Conservation (phyloP, 2,113 vertebrate genomes). For the Pundamilia nyererei region DNA sequence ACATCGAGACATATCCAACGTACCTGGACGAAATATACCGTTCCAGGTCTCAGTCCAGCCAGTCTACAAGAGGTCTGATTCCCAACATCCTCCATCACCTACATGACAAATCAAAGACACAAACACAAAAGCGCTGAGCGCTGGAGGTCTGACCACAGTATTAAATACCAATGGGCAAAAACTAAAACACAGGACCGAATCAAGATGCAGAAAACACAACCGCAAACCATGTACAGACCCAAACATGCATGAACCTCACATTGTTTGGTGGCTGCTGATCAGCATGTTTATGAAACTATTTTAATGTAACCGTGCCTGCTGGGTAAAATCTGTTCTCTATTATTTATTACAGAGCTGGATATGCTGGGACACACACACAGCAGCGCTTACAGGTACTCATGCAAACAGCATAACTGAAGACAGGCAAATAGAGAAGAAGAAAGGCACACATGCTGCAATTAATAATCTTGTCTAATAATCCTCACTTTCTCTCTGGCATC, state of each 20-base stretch:
- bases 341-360: slow-evolving; percentile 47
- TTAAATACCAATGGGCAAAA: slow-evolving; percentile 43
- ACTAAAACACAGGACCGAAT: slow-evolving; percentile 12
- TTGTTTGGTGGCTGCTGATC: slow-evolving; percentile 54
- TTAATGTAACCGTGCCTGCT: slow-evolving; percentile 30
- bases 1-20: background rate
- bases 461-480: slow-evolving; percentile 44
- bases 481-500: slow-evolving; percentile 38
- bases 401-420: background rate
- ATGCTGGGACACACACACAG: slow-evolving; percentile 1
- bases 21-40: slow-evolving; percentile 94
- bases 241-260: slow-evolving; percentile 49
- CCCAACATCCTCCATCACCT: slow-evolving; percentile 95
- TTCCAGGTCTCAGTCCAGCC: slow-evolving; percentile 88
- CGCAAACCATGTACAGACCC: slow-evolving; percentile 38
- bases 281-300: slow-evolving; percentile 57
- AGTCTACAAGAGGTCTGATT: slow-evolving; percentile 94
- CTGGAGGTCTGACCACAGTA: slow-evolving; percentile 39
- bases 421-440: background rate
- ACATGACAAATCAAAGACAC: background rate
- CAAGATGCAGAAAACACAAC: slow-evolving; percentile 31
- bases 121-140: slow-evolving; percentile 22
- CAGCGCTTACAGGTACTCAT: background rate
- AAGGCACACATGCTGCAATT: background rate
- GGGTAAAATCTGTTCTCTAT: slow-evolving; percentile 62